Evolutionary conservation across 1,140 invertebrate species (phyloP), one percentile per base, ranked within the genome.

Genomic region (Oscheius sp.): DNA sequence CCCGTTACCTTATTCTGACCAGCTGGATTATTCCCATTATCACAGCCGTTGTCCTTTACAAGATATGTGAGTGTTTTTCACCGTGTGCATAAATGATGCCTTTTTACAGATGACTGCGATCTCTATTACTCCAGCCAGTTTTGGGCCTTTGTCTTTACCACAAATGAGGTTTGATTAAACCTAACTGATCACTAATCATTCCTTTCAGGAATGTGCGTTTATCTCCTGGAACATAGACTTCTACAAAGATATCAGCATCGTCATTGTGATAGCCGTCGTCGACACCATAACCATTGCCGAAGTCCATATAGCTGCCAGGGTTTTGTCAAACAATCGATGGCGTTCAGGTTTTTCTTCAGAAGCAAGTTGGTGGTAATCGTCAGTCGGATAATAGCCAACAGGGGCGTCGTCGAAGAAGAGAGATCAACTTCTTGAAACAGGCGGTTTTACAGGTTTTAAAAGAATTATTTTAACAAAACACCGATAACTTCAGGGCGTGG

Each of bases 141-240:
- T 10, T 68, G 67, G 67, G 52, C 38, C n/a, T 68, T 68, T 15
- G 67, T 49, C 7, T 49, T 68, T 3, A 59, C 52, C 20, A 58
- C 36, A 0, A 58, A 49, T 42, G 42, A 42, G 38, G 38, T 42
- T 10, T 10, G 7, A 10, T n/a, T n/a, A 42, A 7, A 42, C n/a
- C 38, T n/a, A 42, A 10, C 7, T 10, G n/a, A 7, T 42, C n/a
- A 42, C 38, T n/a, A 7, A 42, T 7, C 38, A 10, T 42, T 42
- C n/a, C 38, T 42, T 42, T 10, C 7, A 55, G 1, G 67, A 46
- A n/a, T 68, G 67, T 59, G 52, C 58, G 34, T 49, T 68, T 38
- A 61, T 68, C 52, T 23, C 49, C n/a, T 68, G 52, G n/a, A 58
- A 68, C 45, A 23, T 68, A 7, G 67, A 68, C 28, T 68, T 68